Percentiles rank a stretch among this genome's conserved stretches.
Evolutionary conservation across 2,888 invertebrate species (phyloP).

Genomic region (Drosophila prolongata): DNA sequence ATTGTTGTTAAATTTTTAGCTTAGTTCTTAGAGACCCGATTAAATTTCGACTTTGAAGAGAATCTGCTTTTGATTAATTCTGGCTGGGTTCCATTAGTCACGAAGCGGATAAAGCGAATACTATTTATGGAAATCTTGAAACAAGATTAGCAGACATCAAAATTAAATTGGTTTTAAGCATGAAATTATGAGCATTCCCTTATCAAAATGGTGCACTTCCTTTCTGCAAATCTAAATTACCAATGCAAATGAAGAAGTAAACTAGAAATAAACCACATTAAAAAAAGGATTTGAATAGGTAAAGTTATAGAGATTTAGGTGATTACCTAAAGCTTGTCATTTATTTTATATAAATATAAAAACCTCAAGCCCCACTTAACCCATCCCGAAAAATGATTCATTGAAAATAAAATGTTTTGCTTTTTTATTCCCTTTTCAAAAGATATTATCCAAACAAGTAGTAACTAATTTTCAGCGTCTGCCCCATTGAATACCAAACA

Average conservation of each 20-base stretch:
- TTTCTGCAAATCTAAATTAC: too few species aligned
- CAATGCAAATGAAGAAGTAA: too few species aligned
- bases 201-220: too few species aligned
- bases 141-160: background rate
- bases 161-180: too few species aligned
- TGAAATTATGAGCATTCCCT: too few species aligned
- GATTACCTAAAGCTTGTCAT: too few species aligned
- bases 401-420: background rate
- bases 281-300: too few species aligned
- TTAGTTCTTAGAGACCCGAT: constrained; percentile 51
- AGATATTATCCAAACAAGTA: constrained; percentile 10
- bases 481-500: constrained; percentile 3
- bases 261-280: too few species aligned
- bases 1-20: constrained; percentile 59
- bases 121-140: background rate
- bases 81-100: constrained; percentile 4
- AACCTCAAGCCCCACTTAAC: too few species aligned
- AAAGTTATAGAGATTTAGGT: too few species aligned
- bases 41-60: constrained; percentile 42
- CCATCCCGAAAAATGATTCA: background rate
- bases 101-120: background rate
- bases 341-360: too few species aligned
- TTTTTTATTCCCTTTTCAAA: background rate
- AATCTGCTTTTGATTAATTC: background rate
- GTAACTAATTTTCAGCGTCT: background rate